Conservation (phyloP, 2,113 vertebrate genomes). For the Melanerpes formicivorus region DNA sequence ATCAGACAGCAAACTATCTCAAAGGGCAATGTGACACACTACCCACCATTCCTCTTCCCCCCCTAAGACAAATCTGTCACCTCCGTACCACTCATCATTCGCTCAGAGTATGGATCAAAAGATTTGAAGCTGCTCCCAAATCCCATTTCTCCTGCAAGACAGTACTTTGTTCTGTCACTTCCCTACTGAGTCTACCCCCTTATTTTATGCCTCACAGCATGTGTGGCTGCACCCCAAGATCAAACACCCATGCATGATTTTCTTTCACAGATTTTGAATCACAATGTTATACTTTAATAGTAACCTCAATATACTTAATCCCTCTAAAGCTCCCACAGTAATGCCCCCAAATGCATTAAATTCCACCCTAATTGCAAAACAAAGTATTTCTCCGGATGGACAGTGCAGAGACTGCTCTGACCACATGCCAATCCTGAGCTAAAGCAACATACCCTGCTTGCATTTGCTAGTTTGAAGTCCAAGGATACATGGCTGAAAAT, state of each 20-base stretch:
- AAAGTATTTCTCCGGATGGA: constrained; percentile 41
- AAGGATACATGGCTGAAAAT: background rate
- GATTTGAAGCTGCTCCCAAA: constrained; percentile 59
- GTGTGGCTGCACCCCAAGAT: constrained; percentile 70
- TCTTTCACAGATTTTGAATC: constrained; percentile 73
- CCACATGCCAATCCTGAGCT: constrained; percentile 16
- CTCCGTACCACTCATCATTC: constrained; percentile 45
- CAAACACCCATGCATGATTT: constrained; percentile 71
- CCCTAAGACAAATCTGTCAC: constrained; percentile 52
- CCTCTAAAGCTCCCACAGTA: constrained; percentile 59
- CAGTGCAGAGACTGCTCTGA: constrained; percentile 13
- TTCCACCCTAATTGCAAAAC: constrained; percentile 43
- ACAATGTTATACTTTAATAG: constrained; percentile 67
- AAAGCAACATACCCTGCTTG: background rate
- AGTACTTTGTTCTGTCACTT: constrained; percentile 74
- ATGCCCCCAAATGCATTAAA: constrained; percentile 63
- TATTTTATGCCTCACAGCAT: constrained; percentile 72
- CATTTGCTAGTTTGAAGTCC: background rate
- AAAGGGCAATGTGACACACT: constrained; percentile 6
- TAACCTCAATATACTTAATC: constrained; percentile 66
- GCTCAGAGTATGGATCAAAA: constrained; percentile 68
- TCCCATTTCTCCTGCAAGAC: constrained; percentile 73
- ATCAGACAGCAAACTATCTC: constrained; percentile 32
- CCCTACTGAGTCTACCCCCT: constrained; percentile 66
- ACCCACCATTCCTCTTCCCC: constrained; percentile 33